Evolutionary conservation across 1,140 invertebrate species (phyloP), one percentile per base, ranked within the genome.

Genomic region (Hypsibius dujardini): DNA sequence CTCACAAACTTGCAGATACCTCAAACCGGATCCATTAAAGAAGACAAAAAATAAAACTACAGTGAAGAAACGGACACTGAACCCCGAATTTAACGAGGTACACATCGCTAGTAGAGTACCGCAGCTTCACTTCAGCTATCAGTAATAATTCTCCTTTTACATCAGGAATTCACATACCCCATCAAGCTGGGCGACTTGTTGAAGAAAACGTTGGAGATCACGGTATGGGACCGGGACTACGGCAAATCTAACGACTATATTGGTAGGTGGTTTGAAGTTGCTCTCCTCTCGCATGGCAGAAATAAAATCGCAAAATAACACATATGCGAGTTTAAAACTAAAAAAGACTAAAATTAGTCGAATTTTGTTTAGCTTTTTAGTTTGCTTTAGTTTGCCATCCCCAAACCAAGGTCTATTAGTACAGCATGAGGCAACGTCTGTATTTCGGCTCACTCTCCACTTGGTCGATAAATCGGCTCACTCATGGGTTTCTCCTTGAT

Each of bases 161-260:
- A 79, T 50, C 74, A 84, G 83, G 90, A 92, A 77, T 93, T 94
- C 79, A 81, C 84, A 46, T 93, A 95, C 76, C 87, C 92, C 77
- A 88, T 90, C 40, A 85, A 88, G 72, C 86, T 88, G 47, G 88
- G 86, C 70, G 90, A 93, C 75, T 81, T 95, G 74, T 85, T 86
- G 47, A 88, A 89, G 75, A 88, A 92, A 78, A 88, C 88, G 67
- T 80, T 95, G 28, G 88, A 89, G 73, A 82, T 95, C 59, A 89
- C 90, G 3, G 90, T 95, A 28, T 95, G 90, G 88, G 92, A 95
- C 77, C 92, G 93, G 77, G 90, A 92, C 78, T 87, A 90, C 73
- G 89, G 88, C 3, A 87, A 87, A 76, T 82, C 85, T 60, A 88
- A 89, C 76, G 88, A 90, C 77, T 90, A 88, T 75, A 84, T 90